Percentiles rank a stretch among this genome's conserved stretches.
phyloP scores from a whole-genome alignment of 64 coral and sea anemone genomes.

The Actinia equina region DNA sequence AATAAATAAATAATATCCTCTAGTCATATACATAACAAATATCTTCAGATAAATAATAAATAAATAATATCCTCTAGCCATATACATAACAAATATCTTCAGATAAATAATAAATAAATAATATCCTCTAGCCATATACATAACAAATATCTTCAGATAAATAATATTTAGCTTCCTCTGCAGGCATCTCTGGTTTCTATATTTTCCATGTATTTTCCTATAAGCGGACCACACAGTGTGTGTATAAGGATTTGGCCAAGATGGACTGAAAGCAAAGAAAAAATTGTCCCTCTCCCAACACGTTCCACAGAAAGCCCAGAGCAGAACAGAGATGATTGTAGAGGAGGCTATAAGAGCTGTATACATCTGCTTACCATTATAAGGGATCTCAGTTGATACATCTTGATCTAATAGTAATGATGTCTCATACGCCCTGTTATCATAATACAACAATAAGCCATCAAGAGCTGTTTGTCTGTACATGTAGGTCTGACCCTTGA shows the following conservation, averaged over 20 bases:
- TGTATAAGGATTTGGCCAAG: too few species aligned
- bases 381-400: constrained; percentile 86
- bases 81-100: not conserved
- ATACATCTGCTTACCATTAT: constrained; percentile 66
- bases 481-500: not conserved
- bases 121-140: too few species aligned
- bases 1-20: not conserved
- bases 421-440: constrained; percentile 86
- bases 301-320: too few species aligned
- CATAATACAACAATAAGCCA: not conserved
- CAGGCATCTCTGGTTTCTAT: too few species aligned
- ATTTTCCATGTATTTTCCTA: too few species aligned
- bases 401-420: constrained; percentile 77
- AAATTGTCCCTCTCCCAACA: too few species aligned
- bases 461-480: too few species aligned
- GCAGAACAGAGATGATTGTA: too few species aligned
- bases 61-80: not conserved
- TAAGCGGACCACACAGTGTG: too few species aligned
- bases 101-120: not conserved
- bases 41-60: not conserved
- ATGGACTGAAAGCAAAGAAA: too few species aligned
- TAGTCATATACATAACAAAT: not conserved
- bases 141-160: not conserved
- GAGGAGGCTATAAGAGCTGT: too few species aligned
- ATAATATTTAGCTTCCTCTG: too few species aligned